Conservation (phyloP, 2,888 invertebrate species). For the Nudaria mundana region DNA sequence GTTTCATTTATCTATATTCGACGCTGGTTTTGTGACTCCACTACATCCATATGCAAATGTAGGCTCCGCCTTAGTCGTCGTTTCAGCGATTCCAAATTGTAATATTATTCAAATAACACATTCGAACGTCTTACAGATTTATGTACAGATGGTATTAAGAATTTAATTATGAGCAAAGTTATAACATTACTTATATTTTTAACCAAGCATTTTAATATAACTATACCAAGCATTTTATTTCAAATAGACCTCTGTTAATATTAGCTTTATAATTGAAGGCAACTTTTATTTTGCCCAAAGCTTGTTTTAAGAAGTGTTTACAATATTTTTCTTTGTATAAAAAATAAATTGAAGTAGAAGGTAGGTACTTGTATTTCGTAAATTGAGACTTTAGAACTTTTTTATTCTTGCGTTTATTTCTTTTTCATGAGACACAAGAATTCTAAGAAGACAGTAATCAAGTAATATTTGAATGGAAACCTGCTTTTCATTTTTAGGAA, state of each 20-base stretch:
- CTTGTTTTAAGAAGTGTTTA: constrained; percentile 17
- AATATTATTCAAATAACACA: constrained; percentile 61
- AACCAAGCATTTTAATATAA: constrained; percentile 14
- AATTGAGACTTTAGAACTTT: too few species aligned
- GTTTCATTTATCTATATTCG: too few species aligned
- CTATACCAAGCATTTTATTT: constrained; percentile 11
- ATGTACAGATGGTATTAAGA: constrained; percentile 44
- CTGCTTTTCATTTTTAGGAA: constrained; percentile 12
- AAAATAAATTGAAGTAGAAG: too few species aligned
- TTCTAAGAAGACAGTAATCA: constrained; percentile 20
- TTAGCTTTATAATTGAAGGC: constrained; percentile 22
- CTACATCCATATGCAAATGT: constrained; percentile 48
- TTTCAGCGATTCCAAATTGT: constrained; percentile 52
- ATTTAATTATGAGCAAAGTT: constrained; percentile 43
- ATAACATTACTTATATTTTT: constrained; percentile 31
- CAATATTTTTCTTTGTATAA: constrained; percentile 20
- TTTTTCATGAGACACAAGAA: constrained; percentile 12
- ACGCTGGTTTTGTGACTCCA: constrained; percentile 13
- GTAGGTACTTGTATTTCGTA: too few species aligned
- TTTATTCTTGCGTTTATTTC: constrained; percentile 24
- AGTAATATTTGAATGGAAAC: constrained; percentile 16
- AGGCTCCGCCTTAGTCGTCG: constrained; percentile 37
- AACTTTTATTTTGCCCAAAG: constrained; percentile 25
- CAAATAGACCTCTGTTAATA: constrained; percentile 14
- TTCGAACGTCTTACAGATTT: constrained; percentile 53